Evolutionary conservation across 2,797 vertebrate species (phyloP).

Genomic region (Manis crassicaudata): DNA sequence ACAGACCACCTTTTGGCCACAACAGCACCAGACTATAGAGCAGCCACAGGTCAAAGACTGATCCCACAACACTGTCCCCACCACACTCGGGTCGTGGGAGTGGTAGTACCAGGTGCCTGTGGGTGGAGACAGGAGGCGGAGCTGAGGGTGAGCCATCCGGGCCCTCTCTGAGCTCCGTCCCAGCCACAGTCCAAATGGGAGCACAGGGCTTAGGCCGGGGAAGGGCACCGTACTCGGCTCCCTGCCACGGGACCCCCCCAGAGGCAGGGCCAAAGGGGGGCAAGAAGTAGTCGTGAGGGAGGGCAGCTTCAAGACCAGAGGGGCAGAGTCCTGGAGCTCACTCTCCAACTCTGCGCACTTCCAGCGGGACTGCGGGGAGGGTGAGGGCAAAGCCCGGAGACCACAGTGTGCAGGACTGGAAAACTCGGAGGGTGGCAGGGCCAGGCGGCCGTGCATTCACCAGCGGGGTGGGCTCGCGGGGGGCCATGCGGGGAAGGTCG

Average conservation of each 20-base stretch:
- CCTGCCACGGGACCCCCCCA: background rate
- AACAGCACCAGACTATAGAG: background rate
- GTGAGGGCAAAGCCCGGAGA: background rate
- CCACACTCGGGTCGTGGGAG: conserved; percentile 81
- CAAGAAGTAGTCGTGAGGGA: background rate
- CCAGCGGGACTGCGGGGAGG: fast-evolving
- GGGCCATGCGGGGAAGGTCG: fast-evolving
- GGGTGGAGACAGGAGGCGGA: background rate
- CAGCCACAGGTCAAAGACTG: background rate
- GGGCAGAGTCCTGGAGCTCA: background rate
- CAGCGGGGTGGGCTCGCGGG: background rate
- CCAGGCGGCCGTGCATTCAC: background rate
- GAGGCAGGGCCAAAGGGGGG: background rate
- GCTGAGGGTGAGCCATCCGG: background rate
- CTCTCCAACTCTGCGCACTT: background rate
- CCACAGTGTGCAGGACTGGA: background rate
- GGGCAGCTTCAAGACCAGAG: background rate
- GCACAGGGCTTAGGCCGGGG: background rate
- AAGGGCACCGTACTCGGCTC: background rate
- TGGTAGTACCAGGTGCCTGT: conserved; percentile 83
- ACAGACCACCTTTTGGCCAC: background rate
- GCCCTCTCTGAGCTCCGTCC: background rate
- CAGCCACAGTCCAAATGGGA: background rate
- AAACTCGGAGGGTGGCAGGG: background rate
- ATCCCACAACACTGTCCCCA: conserved; percentile 67